Evolutionary conservation across 2,113 vertebrate species (phyloP), one percentile per base, ranked within the genome.

Genomic region (Myrmecobius fasciatus): DNA sequence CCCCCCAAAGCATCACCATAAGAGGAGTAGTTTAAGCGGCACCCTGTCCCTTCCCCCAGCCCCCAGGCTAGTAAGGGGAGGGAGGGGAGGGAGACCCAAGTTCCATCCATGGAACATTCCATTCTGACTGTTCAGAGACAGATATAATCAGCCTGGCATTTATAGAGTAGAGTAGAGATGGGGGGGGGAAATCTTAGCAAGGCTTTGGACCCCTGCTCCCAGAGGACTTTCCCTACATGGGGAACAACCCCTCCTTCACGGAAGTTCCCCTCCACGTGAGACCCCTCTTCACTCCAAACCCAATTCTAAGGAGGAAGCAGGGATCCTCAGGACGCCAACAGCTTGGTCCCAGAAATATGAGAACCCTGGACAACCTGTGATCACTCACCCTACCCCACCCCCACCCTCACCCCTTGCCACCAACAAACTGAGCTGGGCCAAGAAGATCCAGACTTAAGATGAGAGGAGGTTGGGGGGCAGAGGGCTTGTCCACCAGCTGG

Each of bases 21-120:
- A 97, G 92, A 93, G 97, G 97, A 95, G 52, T 97, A 91, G 90
- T 92, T 54, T 90, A 14, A 94, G 51, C 12, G 24, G 0, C 6
- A 48, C 53, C 52, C n/a, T 67, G 31, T 49, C 91, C 83, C 22
- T 36, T 47, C 91, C 83, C 53, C 83, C 90, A 67, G 20, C 20
- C 90, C 11, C 10, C 4, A 24, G 60, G 93, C 96, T 48, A 94
- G 67, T 95, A 96, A 95, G 95, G 93, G 94, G 96, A 96, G 89
- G 83, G 17, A 52, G 92, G 95, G 96, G 89, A 95, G 96, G 96
- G 92, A 95, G 95, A 94, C 91, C 56, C 96, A 52, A 93, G 49
- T 94, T 96, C 92, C 93, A 90, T 96, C 95, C 96, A 92, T 89
- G 91, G 97, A 96, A 98, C 97, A 98, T 98, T 98, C 97, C 97